Evolutionary conservation across 2,113 vertebrate genomes (phyloP).

Genomic region (Bubo blakistoni): DNA sequence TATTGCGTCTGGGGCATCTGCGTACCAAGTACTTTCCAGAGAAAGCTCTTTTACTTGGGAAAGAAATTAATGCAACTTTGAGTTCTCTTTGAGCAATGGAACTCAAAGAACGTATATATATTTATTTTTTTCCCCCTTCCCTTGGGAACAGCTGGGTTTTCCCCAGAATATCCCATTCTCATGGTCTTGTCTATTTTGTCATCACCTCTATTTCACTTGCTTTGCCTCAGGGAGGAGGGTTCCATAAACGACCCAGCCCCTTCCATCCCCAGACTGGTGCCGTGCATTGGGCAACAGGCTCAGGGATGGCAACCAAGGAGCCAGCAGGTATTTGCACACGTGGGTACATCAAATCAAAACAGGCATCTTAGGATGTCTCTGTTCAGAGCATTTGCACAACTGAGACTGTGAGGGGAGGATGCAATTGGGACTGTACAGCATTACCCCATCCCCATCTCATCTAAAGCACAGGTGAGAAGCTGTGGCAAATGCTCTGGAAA

Average conservation of each 20-base stretch:
- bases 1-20: background rate
- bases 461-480: constrained; percentile 12
- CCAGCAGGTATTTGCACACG: background rate
- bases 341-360: accelerated
- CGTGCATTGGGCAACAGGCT: accelerated
- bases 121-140: background rate
- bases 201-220: background rate
- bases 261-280: background rate
- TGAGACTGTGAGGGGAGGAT: background rate
- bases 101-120: background rate
- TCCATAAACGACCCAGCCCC: background rate
- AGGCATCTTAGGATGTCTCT: background rate
- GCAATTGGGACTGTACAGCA: accelerated
- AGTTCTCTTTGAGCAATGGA: background rate
- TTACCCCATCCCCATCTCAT: background rate
- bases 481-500: background rate
- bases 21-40: background rate
- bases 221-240: background rate
- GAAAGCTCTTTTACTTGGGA: background rate
- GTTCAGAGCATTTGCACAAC: background rate
- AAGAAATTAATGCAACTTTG: background rate
- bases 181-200: background rate
- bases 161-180: background rate
- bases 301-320: accelerated
- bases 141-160: constrained; percentile 4